Percentiles rank a stretch among this genome's conserved stretches.
These are phyloP conservation scores for Chloropsis cyanopogon DNA, from an alignment of 2,113 vertebrate species.

Conservation along the genomic window DNA sequence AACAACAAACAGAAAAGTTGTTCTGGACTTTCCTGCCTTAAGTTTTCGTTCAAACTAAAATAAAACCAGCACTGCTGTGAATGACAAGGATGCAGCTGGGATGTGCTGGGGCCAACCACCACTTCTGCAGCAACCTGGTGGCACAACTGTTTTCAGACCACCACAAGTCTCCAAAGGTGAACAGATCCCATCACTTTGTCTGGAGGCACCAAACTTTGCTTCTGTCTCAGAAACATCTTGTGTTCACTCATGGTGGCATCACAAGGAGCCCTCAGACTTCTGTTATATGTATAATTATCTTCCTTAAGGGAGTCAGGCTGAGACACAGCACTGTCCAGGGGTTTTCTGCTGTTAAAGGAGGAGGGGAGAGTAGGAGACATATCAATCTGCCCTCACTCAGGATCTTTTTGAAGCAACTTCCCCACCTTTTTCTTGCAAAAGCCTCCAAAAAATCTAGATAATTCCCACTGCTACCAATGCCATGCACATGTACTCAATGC, in stretches of 20 bases:
- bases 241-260: fast-evolving
- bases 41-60: not conserved
- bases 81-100: not conserved
- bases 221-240: not conserved
- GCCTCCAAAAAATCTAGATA: not conserved
- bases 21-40: not conserved
- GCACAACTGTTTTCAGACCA: not conserved
- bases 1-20: not conserved
- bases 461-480: not conserved
- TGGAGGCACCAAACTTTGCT: not conserved
- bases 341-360: not conserved
- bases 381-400: not conserved
- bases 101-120: not conserved
- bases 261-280: not conserved
- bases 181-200: not conserved
- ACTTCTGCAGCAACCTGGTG: not conserved
- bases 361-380: not conserved
- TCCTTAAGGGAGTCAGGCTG: not conserved
- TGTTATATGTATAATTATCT: fast-evolving
- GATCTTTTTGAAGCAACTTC: not conserved
- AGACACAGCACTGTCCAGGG: not conserved
- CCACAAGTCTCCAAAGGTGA: not conserved
- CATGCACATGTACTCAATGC: fast-evolving
- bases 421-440: not conserved
- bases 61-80: fast-evolving